phyloP scores from a whole-genome alignment of 2,113 vertebrate species.

The Barnardius zonarius region DNA sequence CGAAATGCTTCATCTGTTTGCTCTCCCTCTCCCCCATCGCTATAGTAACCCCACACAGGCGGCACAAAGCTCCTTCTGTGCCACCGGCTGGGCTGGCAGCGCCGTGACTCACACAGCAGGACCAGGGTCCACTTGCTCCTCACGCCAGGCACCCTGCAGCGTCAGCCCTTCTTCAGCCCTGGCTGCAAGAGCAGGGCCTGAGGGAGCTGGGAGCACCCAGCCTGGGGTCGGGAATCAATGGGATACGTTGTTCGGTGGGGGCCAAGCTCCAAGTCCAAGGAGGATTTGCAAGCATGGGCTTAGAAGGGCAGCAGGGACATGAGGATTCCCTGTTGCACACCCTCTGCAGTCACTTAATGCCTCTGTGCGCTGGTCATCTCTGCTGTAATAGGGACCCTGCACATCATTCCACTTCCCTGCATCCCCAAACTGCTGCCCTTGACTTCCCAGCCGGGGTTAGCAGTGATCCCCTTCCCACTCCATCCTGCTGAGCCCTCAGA shows the following conservation, averaged over 20 bases:
- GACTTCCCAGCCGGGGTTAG: not conserved
- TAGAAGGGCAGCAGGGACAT: not conserved
- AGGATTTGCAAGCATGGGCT: not conserved
- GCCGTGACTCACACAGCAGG: not conserved
- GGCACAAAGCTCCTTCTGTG: constrained; percentile 55
- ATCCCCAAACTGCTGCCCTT: not conserved
- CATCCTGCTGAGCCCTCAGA: not conserved
- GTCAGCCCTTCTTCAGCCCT: not conserved
- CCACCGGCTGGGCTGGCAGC: not conserved
- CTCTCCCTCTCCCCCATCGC: constrained; percentile 43
- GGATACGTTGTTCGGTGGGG: accelerated
- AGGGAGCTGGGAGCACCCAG: not conserved
- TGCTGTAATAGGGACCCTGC: not conserved
- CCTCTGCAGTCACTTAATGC: too few species aligned
- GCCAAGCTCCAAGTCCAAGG: not conserved
- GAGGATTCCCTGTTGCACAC: not conserved
- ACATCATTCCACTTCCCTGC: not conserved
- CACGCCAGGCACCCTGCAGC: not conserved
- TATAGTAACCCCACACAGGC: not conserved
- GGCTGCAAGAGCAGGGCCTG: not conserved
- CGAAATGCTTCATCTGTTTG: not conserved
- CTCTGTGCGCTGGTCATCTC: not conserved
- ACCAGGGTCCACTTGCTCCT: not conserved
- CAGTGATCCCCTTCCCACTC: not conserved
- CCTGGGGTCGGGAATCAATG: not conserved